Evolutionary conservation across 2,888 invertebrate species (phyloP).

Genomic region (Latheticus oryzae): DNA sequence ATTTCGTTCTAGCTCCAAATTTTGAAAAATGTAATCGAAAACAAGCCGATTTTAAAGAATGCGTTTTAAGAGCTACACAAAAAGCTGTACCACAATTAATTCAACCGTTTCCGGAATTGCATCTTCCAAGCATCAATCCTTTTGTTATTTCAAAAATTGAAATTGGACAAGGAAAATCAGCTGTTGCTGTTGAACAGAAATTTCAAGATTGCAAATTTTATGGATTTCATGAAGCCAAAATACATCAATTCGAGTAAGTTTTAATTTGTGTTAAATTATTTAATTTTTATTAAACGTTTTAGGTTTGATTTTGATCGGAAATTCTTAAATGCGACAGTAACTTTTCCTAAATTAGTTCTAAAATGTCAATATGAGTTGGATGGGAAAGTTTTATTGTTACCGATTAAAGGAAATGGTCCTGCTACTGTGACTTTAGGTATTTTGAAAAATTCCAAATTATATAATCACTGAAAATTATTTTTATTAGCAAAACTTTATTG

Average conservation of each 20-base stretch:
- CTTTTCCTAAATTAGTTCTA: not conserved
- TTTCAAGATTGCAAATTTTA: slow-evolving; percentile 11
- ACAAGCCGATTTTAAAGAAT: slow-evolving; percentile 5
- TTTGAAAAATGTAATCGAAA: slow-evolving; percentile 23
- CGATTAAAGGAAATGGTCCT: not conserved
- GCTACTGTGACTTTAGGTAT: not conserved
- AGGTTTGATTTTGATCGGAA: slow-evolving; percentile 8
- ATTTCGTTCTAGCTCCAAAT: slow-evolving; percentile 6
- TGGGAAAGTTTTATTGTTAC: slow-evolving; percentile 6
- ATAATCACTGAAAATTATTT: not conserved
- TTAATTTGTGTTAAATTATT: not conserved
- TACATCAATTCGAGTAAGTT: slow-evolving; percentile 7
- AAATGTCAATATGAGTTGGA: slow-evolving; percentile 7
- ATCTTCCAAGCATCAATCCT: slow-evolving; percentile 21
- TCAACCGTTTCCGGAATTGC: slow-evolving; percentile 2
- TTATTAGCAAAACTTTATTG: not conserved
- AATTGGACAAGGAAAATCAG: not conserved
- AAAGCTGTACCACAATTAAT: slow-evolving; percentile 9
- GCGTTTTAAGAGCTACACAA: slow-evolving; percentile 12
- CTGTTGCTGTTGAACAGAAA: slow-evolving; percentile 13
- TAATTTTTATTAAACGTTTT: not conserved
- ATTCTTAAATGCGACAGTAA: not conserved
- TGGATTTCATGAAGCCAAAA: not conserved
- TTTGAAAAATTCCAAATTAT: not conserved
- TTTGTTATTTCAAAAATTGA: slow-evolving; percentile 7